Evolutionary conservation across 1,140 invertebrate species (phyloP).

Genomic region (Leptopilina clavipes): DNA sequence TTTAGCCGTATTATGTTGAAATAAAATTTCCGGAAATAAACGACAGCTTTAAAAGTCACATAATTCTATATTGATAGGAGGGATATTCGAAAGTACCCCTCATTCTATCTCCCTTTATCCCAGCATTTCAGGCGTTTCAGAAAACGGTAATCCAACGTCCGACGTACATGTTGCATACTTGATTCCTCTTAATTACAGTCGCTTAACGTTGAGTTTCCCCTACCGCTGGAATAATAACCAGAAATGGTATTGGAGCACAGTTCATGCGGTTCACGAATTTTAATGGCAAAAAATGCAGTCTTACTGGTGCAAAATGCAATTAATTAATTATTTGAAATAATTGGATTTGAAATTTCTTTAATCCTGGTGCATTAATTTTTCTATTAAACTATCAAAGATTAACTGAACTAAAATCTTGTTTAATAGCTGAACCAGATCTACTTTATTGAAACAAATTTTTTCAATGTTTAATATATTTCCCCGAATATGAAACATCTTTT

Average conservation of each 20-base stretch:
- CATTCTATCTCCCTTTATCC: conserved; percentile 40
- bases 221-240: conserved; percentile 64
- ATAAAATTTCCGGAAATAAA: too few relatives aligned
- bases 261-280: background rate
- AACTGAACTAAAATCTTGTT: background rate
- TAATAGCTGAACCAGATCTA: too few relatives aligned
- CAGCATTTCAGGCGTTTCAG: conserved; percentile 32
- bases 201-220: conserved; percentile 57
- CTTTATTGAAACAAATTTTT: background rate
- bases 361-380: too few relatives aligned
- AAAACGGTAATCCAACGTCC: conserved; percentile 60
- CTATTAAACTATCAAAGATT: background rate
- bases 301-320: background rate
- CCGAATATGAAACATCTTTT: background rate
- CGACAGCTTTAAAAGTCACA: conserved; percentile 58
- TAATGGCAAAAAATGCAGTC: background rate
- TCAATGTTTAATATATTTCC: background rate
- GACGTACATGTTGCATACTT: conserved; percentile 62
- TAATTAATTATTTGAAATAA: background rate
- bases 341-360: background rate
- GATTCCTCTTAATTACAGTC: conserved; percentile 70
- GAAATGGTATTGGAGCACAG: conserved; percentile 29
- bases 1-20: background rate
- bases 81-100: conserved; percentile 43
- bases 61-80: conserved; percentile 52